A percentile compares a stretch with the other conserved stretches of the same genome.
Evolutionary conservation across 2,113 vertebrate genomes (phyloP).

Genomic region (Ctenodactylus gundi): DNA sequence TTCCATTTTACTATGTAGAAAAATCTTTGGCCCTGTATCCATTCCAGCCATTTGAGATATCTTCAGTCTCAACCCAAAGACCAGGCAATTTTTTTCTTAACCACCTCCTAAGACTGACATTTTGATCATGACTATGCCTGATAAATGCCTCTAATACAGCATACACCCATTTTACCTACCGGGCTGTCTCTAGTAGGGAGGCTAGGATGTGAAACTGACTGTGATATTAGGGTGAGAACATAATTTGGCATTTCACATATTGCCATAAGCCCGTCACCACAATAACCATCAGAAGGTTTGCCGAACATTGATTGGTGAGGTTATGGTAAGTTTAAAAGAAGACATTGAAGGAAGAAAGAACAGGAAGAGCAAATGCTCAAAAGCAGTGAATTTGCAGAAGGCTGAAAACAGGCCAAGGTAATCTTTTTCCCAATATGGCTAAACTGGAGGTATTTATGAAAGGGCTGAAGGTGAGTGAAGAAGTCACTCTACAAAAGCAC

Average conservation of each 20-base stretch:
- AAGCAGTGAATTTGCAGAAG: neutral
- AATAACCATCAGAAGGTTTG: neutral
- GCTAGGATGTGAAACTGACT: neutral
- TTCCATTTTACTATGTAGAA: neutral
- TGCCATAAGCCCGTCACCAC: neutral
- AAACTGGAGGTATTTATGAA: constrained; percentile 6
- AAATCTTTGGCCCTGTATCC: neutral
- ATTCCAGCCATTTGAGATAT: neutral
- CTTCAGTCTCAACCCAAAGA: neutral
- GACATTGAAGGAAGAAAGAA: neutral
- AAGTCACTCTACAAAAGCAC: neutral
- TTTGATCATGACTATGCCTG: neutral
- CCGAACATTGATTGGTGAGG: neutral
- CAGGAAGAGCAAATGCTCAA: neutral
- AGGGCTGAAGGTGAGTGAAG: neutral
- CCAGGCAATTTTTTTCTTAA: neutral
- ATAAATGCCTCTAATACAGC: neutral
- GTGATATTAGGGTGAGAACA: neutral
- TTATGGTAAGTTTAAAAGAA: neutral
- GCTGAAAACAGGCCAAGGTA: neutral
- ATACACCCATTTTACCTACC: neutral
- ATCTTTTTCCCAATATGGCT: neutral
- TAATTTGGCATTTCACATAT: neutral
- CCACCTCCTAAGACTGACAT: neutral
- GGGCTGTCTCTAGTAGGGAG: neutral